Base-by-base conservation (phyloP, 2,113 vertebrate genomes). In the Numenius arquata region DNA sequence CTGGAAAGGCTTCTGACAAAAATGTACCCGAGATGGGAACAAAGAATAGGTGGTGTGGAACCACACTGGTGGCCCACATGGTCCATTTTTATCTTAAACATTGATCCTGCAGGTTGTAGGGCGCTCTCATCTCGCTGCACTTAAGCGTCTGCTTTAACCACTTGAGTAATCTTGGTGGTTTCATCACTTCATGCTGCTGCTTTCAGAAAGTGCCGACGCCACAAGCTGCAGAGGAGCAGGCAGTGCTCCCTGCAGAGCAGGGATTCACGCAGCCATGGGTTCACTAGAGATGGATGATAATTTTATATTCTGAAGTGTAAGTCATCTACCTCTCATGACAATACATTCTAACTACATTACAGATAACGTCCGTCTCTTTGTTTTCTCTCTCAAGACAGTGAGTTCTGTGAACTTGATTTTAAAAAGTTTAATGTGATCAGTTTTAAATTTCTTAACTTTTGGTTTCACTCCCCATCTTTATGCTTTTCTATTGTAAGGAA, bases 221-320 rank as follows among this genome's bases (percentile, higher is more conserved):
- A 16, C 41, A 13, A 12, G 71, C 62, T 73, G 29, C 0, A 0
- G 82, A 62, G 81, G 47, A 56, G 72, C 76, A 21, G 58, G 25
- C 5, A 0, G 18, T 38, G 52, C 25, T 85, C 58, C 40, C 32
- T 19, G 45, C 70, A 6, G 65, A 43, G 41, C 0, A 0, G 67
- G 83, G 61, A 41, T 55, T 91, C 61, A 34, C 5, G 2, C 16
- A 25, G 56, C 56, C 30, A 3, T 4, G 6, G 34, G 9, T 32
- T 26, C 62, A 29, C 38, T 19, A 34, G 71, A 56, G 30, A 40
- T 36, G 30, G 58, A 40, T 7, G 50, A 52, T 38, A 3, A 7
- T 43, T 85, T 59, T 55, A 17, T 50, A 9, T 92, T 92, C 68
- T 50, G 47, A 79, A 59, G 52, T 52, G 30, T 20, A 59, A 86